Conservation (phyloP, 1,140 invertebrate genomes). For the Drosophila chauvacae region DNA sequence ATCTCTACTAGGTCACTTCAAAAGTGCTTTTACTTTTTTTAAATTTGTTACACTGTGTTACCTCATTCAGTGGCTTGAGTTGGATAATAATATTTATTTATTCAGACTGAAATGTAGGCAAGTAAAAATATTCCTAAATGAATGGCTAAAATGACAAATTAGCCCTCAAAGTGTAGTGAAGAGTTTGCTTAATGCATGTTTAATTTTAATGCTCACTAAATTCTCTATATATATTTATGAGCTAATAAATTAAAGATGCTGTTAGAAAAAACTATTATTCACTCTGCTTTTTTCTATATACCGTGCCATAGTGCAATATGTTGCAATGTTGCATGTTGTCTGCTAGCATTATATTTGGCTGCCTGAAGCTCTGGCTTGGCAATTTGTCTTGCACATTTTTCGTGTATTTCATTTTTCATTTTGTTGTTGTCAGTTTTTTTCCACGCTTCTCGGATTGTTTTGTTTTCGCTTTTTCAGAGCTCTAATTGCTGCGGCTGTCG, state of each 20-base stretch:
- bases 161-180: too few species aligned
- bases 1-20: too few species aligned
- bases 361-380: constrained; percentile 48
- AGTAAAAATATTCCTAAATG: neutral
- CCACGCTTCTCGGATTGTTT: constrained; percentile 37
- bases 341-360: constrained; percentile 30
- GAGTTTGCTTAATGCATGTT: neutral
- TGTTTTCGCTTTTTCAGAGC: constrained; percentile 49
- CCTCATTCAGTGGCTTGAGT: neutral
- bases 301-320: constrained; percentile 12
- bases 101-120: neutral
- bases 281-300: neutral
- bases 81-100: neutral
- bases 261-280: neutral
- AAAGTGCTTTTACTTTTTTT: too few species aligned
- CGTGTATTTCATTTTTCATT: constrained; percentile 31
- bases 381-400: constrained; percentile 56
- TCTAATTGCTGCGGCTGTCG: constrained; percentile 75
- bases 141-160: neutral
- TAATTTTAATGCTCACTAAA: neutral
- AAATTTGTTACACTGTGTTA: too few species aligned
- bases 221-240: neutral
- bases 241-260: neutral
- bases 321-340: constrained; percentile 48
- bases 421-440: constrained; percentile 25